Conservation (phyloP, 2,888 invertebrate species). For the Rambutsinella grinnellia region DNA sequence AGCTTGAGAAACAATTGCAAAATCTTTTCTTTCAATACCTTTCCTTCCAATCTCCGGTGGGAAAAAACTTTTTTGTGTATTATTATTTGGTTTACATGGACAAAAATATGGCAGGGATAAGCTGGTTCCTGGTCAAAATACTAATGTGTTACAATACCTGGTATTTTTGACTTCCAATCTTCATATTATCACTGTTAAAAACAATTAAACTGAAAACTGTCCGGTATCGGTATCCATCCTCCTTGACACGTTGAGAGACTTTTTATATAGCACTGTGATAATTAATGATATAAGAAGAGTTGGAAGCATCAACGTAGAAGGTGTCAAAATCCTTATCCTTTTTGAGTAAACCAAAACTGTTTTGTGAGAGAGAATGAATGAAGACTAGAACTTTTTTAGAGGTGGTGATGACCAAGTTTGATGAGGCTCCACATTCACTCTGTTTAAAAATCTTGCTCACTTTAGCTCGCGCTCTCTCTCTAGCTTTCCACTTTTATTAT, state of each 20-base stretch:
- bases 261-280: neutral
- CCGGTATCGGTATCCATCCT: neutral
- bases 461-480: conserved; percentile 1
- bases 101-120: neutral
- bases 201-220: neutral
- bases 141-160: neutral
- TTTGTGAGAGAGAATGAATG: conserved; percentile 8
- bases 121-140: neutral
- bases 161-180: neutral
- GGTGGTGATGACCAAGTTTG: neutral
- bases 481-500: conserved; percentile 3
- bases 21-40: neutral
- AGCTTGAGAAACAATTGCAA: no score
- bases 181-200: neutral
- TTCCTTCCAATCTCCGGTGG: neutral
- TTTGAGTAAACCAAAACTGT: neutral
- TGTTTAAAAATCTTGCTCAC: conserved; percentile 37
- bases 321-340: neutral
- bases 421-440: neutral
- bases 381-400: no score
- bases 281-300: neutral
- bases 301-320: neutral
- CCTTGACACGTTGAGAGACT: neutral
- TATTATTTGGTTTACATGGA: no score
- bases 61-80: no score